Percentiles rank a stretch among this genome's conserved stretches.
Evolutionary conservation across 1,140 invertebrate species (phyloP).

Genomic region (Watersipora subatra): DNA sequence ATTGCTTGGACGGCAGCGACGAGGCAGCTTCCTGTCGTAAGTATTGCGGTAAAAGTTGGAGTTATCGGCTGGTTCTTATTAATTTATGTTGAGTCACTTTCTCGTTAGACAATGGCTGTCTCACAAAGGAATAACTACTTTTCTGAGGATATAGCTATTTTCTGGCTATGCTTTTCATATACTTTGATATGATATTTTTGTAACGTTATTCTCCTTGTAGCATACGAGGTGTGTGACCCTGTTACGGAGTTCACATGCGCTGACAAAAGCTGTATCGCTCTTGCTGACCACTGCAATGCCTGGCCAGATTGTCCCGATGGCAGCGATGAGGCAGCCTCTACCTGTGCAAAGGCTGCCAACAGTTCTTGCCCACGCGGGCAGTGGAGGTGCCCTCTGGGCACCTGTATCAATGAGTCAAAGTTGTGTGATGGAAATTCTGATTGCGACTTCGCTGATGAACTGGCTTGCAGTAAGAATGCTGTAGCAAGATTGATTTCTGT

Average conservation of each 20-base stretch:
- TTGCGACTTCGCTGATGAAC: slow-evolving; percentile 47
- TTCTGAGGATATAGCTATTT: too few species aligned
- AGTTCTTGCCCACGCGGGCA: not conserved
- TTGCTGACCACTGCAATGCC: slow-evolving; percentile 30
- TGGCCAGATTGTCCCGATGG: slow-evolving; percentile 20
- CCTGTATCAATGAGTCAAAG: slow-evolving; percentile 10
- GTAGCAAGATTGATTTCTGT: too few species aligned
- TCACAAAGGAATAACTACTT: too few species aligned
- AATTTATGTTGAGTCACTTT: too few species aligned
- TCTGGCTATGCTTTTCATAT: too few species aligned
- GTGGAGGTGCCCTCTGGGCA: slow-evolving; percentile 8
- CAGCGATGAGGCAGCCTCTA: slow-evolving; percentile 14
- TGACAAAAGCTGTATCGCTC: slow-evolving; percentile 22
- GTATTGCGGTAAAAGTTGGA: too few species aligned
- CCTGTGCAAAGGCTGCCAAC: not conserved
- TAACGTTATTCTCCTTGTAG: too few species aligned
- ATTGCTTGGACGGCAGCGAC: slow-evolving; percentile 47
- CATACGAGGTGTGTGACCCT: not conserved
- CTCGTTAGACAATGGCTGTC: too few species aligned
- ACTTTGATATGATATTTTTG: too few species aligned
- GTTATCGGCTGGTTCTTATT: too few species aligned
- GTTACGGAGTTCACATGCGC: slow-evolving; percentile 13
- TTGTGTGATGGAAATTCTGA: slow-evolving; percentile 25
- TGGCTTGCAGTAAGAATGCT: slow-evolving; percentile 5
- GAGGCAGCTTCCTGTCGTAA: slow-evolving; percentile 20